A percentile compares a stretch with the other conserved stretches of the same genome.
phyloP scores from a whole-genome alignment of 2,113 vertebrate genomes.

The Microtus pennsylvanicus region DNA sequence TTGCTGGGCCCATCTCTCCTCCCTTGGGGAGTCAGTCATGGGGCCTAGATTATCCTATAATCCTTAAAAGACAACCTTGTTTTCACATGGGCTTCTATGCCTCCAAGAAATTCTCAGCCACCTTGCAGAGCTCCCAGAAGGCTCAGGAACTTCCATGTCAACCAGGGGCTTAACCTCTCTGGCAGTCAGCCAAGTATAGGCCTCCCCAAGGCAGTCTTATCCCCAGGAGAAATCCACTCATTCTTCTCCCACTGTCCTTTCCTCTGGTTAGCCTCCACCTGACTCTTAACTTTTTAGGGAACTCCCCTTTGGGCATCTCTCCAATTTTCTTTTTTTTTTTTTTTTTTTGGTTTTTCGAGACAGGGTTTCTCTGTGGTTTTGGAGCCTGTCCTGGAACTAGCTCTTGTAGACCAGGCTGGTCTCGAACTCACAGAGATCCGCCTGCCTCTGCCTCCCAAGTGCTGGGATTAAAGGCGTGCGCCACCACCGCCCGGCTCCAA shows the following conservation, averaged over 20 bases:
- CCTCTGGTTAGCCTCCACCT: background rate
- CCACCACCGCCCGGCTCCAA: no score
- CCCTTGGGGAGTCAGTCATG: constrained; percentile 72
- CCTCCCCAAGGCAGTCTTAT: background rate
- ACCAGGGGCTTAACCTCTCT: constrained; percentile 55
- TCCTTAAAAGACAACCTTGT: constrained; percentile 72
- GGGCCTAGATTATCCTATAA: constrained; percentile 76
- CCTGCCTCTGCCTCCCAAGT: no score
- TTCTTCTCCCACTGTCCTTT: constrained; percentile 4
- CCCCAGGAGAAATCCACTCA: background rate
- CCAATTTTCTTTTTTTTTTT: background rate
- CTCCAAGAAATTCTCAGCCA: constrained; percentile 55
- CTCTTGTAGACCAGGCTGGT: no score
- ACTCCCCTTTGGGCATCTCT: background rate
- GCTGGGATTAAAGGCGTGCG: no score
- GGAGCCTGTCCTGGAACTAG: no score
- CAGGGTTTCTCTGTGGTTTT: no score
- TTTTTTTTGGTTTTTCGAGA: no score
- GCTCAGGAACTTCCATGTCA: constrained; percentile 57
- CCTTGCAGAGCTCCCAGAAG: constrained; percentile 56
- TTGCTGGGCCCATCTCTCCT: constrained; percentile 33
- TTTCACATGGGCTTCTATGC: constrained; percentile 69
- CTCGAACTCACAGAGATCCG: no score
- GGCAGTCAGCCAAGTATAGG: background rate
- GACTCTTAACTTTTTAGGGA: constrained; percentile 2